phyloP scores from a whole-genome alignment of 2,888 invertebrate genomes.

The Epsilonema sp. region DNA sequence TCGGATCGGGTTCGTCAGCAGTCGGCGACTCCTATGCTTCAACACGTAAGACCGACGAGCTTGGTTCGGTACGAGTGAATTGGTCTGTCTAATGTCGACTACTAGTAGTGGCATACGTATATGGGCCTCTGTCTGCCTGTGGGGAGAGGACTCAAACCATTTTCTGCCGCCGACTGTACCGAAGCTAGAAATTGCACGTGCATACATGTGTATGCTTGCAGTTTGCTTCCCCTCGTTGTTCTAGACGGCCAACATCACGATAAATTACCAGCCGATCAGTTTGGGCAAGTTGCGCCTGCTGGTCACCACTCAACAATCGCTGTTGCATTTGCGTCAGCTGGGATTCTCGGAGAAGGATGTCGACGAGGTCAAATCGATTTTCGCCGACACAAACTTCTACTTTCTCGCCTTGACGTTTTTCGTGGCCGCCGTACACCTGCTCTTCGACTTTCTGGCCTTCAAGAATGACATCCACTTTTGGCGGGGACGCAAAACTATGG shows the following conservation, averaged over 20 bases:
- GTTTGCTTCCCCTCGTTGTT: slow-evolving; percentile 9
- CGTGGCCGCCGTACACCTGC: slow-evolving; percentile 74
- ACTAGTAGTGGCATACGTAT: no score
- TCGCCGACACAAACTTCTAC: slow-evolving; percentile 82
- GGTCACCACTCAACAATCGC: slow-evolving; percentile 28
- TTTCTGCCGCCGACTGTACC: no score
- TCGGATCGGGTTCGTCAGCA: no score
- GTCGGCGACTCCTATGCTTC: no score
- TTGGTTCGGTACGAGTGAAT: no score
- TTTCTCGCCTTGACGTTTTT: slow-evolving; percentile 68
- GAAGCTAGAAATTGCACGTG: no score
- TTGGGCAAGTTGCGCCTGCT: slow-evolving; percentile 30
- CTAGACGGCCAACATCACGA: slow-evolving; percentile 13
- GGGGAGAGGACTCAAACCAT: no score
- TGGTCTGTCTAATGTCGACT: no score
- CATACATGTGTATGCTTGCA: no score
- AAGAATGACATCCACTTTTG: no score
- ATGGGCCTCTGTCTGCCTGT: no score
- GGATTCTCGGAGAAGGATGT: slow-evolving; percentile 81
- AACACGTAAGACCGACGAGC: no score
- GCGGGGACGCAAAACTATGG: slow-evolving; percentile 61
- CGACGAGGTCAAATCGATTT: slow-evolving; percentile 67
- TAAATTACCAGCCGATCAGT: slow-evolving; percentile 17
- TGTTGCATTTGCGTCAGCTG: slow-evolving; percentile 32
- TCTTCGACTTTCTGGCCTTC: slow-evolving; percentile 88